Evolutionary conservation across 2,113 vertebrate species (phyloP).

Genomic region (Semnornis frantzii): DNA sequence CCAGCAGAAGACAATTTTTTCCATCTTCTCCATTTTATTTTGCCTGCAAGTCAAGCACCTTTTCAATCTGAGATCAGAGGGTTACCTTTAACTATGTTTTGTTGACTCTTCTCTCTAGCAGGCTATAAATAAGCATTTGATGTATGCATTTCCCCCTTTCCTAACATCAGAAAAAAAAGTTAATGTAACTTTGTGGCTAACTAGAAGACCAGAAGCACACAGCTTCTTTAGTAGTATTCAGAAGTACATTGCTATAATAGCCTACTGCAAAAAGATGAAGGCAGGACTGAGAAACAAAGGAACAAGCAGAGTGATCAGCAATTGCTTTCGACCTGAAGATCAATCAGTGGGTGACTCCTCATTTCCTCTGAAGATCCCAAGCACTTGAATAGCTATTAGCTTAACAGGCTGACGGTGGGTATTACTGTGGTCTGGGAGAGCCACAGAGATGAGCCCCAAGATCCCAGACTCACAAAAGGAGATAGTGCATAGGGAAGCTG

Average conservation of each 20-base stretch:
- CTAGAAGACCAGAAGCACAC: not conserved
- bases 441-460: not conserved
- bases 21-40: not conserved
- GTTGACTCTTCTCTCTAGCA: constrained; percentile 25
- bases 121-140: constrained; percentile 24
- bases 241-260: not conserved
- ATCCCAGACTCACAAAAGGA: not conserved
- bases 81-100: constrained; percentile 24
- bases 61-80: constrained; percentile 47
- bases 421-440: not conserved
- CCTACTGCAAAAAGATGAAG: not conserved
- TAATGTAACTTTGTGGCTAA: not conserved
- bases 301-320: not conserved
- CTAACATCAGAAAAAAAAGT: not conserved
- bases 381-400: not conserved
- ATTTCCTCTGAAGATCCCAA: not conserved
- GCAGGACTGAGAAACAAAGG: not conserved
- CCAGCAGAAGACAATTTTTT: constrained; percentile 9
- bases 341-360: not conserved
- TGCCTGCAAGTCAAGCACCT: constrained; percentile 16
- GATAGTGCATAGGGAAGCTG: not conserved
- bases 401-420: not conserved
- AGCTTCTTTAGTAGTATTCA: not conserved
- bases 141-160: not conserved
- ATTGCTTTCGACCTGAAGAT: not conserved